Evolutionary conservation across 2,888 invertebrate genomes (phyloP).

Genomic region (Archaeoteleia sp.): DNA sequence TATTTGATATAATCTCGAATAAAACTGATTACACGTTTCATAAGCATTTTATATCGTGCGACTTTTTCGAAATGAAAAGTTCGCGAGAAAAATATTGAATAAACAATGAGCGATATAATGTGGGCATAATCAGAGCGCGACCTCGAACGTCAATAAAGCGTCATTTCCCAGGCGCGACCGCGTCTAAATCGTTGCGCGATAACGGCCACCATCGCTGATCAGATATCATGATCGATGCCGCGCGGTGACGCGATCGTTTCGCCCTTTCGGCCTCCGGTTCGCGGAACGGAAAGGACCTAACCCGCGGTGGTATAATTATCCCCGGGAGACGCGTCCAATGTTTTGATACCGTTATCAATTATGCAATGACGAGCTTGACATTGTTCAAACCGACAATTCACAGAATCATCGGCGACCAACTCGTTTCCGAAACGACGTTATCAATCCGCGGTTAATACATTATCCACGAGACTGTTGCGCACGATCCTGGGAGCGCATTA

Average conservation of each 20-base stretch:
- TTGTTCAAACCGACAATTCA: conserved; percentile 36
- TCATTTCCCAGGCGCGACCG: conserved; percentile 45
- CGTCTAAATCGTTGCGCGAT: conserved; percentile 21
- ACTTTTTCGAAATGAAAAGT: conserved; percentile 11
- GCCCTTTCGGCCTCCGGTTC: conserved; percentile 4
- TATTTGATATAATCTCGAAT: too few relatives aligned
- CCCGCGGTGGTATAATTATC: conserved; percentile 31
- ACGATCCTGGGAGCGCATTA: too few relatives aligned
- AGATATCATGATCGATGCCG: conserved; percentile 27
- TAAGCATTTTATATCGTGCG: too few relatives aligned
- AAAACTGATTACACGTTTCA: too few relatives aligned
- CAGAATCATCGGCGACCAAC: conserved; percentile 11
- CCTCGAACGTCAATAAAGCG: conserved; percentile 45
- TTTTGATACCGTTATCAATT: conserved; percentile 51
- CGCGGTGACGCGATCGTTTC: not conserved
- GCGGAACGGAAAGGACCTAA: conserved; percentile 16
- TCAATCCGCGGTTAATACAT: conserved; percentile 40
- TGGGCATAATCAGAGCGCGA: conserved; percentile 39
- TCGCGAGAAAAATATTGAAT: conserved; percentile 24
- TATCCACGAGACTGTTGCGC: conserved; percentile 10
- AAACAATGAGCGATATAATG: conserved; percentile 37
- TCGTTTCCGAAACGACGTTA: conserved; percentile 23
- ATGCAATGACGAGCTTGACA: conserved; percentile 43
- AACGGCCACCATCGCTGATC: conserved; percentile 22
- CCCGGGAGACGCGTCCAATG: conserved; percentile 37